Percentiles rank a stretch among this genome's conserved stretches.
Evolutionary conservation across 2,113 vertebrate species (phyloP).

Genomic region (Asarcornis scutulata): DNA sequence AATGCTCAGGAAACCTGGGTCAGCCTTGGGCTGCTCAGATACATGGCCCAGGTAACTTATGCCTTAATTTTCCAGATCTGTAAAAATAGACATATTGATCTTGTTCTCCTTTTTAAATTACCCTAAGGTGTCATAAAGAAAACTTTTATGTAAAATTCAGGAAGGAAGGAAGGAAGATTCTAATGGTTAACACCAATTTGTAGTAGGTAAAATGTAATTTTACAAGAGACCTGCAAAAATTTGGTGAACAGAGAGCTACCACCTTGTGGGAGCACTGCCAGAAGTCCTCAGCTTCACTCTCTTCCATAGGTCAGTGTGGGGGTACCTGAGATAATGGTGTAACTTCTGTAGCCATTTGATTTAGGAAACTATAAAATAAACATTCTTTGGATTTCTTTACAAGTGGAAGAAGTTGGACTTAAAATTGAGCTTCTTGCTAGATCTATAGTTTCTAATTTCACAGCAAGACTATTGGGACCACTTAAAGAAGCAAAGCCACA

Average conservation of each 20-base stretch:
- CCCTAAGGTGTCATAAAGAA: not conserved
- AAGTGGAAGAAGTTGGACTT: not conserved
- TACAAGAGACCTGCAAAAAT: not conserved
- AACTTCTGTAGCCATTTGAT: not conserved
- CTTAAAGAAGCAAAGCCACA: not conserved
- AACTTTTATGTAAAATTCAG: not conserved
- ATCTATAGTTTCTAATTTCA: constrained; percentile 2
- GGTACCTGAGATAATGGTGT: not conserved
- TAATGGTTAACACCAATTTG: not conserved
- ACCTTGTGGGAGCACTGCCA: not conserved
- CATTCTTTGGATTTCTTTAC: not conserved
- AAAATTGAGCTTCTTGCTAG: not conserved
- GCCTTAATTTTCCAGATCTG: not conserved
- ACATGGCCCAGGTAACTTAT: not conserved
- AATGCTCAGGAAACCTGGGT: not conserved
- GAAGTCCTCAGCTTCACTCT: not conserved
- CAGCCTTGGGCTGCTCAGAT: not conserved
- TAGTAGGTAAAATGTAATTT: not conserved
- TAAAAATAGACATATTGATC: not conserved
- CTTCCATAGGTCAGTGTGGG: not conserved
- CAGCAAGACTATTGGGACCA: not conserved
- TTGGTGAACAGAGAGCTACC: not conserved
- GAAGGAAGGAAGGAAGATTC: too few relatives aligned
- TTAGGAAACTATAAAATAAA: not conserved
- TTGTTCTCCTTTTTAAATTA: not conserved